Base-by-base conservation (phyloP, 2,888 invertebrate species). In the Habrosyne pyritoides region DNA sequence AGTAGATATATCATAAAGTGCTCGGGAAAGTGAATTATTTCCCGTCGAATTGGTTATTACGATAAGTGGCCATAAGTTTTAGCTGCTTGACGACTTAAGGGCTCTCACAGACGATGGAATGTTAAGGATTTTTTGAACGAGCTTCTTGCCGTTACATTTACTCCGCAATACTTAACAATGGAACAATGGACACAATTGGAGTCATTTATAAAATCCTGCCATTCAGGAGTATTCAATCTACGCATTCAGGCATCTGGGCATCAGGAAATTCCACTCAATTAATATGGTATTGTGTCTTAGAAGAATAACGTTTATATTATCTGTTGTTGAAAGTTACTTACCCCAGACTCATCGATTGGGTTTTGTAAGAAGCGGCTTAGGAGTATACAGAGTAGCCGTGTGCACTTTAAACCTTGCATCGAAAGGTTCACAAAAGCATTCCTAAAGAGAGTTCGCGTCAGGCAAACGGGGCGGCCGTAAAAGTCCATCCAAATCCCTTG, bases 61-160 rank as follows among this genome's bases (percentile, higher is more conserved):
- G 28, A 50, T 50, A 50, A 50, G 50, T 50, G 50, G 50, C 30
- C 50, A 30, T 50, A 50, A 50, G 50, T 50, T 50, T 18, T 50
- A 22, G 28, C 28, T 28, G 21, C 30, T 50, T 28, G 50, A 50
- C 18, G 28, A 30, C 18, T 18, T 50, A 21, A 50, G 50, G 50
- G 50, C 50, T 28, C 50, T 50, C 42, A 18, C 18, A 42, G 42
- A 42, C 42, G 42, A 18, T 8, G 42, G 18, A 42, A 14, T 42
- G 0, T 18, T 42, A 42, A 18, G 42, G 8, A 2, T 8, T 18
- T 50, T 18, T 50, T 28, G 50, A 21, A 50, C 5, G 2, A 49
- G 28, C 14, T 50, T 18, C 28, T 50, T 50, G 21, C 28, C 28
- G n/a, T 22, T 28, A 14, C 7, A 49, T 18, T 49, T 18, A 42